Base-by-base conservation (phyloP, 2,113 vertebrate species). In the Podarcis muralis region DNA sequence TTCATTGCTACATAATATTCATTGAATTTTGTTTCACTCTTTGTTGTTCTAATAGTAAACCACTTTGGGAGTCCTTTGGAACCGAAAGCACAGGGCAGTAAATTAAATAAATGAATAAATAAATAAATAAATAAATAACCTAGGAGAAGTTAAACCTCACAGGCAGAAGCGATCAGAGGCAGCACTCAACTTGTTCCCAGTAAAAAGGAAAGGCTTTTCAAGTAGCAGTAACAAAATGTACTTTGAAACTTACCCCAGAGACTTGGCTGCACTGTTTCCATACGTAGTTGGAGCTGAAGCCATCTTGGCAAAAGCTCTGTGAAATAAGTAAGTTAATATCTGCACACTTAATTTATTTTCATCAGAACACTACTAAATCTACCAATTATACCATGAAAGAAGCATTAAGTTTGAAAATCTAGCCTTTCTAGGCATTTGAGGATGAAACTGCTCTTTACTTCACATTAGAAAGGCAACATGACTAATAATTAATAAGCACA, bases 291-390 rank as follows among this genome's bases (percentile, higher is more conserved):
- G 99, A 90, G 98, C 94, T 86, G 98, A 97, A 87, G 99, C 98
- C 98, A 99, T 98, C 96, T 99, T 99, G 89, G 99, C 97, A 95
- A 99, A 99, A 84, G 99, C 98, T 94, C 99, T 99, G 89, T 84
- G 48, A 96, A 95, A 95, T 82, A 62, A 93, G 1, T 12, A 57
- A 88, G 20, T 76, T 2, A 92, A 84, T 90, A 92, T 89, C 80
- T 27, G 89, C 86, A 32, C 20, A 40, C 80, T 89, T 85, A 68
- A 86, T 88, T 69, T n/a, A n/a, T 87, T 83, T 79, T 83, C 48
- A 79, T 40, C 3, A 57, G 30, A 81, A 66, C 16, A 22, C 57
- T 30, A 66, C 1, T 78, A 86, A 23, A 57, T 30, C 15, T 62
- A 65, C 66, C 76, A 62, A 62, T 81, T 68, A 35, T 20, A 9